Base-by-base conservation (phyloP, 2,888 invertebrate genomes). In the Drosophila diplacantha region DNA sequence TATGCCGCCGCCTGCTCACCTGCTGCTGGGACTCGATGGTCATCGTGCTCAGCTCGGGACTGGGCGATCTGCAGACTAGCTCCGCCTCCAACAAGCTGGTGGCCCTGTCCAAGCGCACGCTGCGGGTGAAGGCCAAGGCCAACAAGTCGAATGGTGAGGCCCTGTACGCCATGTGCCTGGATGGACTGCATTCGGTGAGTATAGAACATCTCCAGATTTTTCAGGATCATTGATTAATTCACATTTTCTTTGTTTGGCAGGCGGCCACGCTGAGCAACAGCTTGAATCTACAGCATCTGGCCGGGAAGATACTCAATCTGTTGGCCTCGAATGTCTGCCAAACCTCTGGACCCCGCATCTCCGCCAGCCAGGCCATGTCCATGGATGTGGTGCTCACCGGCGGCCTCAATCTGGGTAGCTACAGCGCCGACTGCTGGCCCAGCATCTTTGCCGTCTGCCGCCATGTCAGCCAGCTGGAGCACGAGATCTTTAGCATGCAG, bases 371-470 rank as follows among this genome's bases (percentile, higher is more conserved):
- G 84, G 96, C 96, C 0, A 89, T 98, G 69, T 97, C 96, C 38
- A 92, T 98, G 90, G 97, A 98, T 86, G 95, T 98, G 18, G 91
- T 98, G 24, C 91, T 98, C 59, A 93, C 93, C 54, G 91, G 94
- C 64, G 97, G 97, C 3, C 89, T 98, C 51, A 97, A 97, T 85
- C 91, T 97, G 8, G 97, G 96, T 5, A 96, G 96, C 37, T 96
- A 97, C 84, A 95, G 97, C 26, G 92, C 95, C 18, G 95, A 96
- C 72, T 98, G 98, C 83, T 98, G 98, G 98, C 94, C 95, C 69
- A 97, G 98, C 85, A 95, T 98, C 64, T 96, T 99, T 86, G 93
- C 94, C 81, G 97, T 97, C 20, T 97, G 97, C 76, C 93, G 97
- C 37, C 97, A 97, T 86, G 95, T 98, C 7, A 94, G 96, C 5